Percentiles rank a stretch among this genome's conserved stretches.
Evolutionary conservation across 2,797 vertebrate species (phyloP).

Genomic region (Sarcoramphus papa): DNA sequence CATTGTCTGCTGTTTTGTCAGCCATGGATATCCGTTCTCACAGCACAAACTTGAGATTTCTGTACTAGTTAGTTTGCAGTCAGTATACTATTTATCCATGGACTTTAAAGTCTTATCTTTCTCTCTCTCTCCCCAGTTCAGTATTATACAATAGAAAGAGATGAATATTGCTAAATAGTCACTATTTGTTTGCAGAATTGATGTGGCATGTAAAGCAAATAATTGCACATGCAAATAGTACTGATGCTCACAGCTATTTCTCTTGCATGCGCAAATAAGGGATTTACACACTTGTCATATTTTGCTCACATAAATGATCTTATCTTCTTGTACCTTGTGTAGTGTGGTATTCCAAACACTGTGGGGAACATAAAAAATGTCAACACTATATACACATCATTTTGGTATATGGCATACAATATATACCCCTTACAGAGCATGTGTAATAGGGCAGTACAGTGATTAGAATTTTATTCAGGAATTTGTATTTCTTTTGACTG

Average conservation of each 20-base stretch:
- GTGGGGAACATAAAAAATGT: neutral
- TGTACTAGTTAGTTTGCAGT: neutral
- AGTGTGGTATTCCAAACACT: neutral
- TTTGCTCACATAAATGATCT: slow-evolving; percentile 43
- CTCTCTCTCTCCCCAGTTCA: neutral
- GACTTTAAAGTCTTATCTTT: neutral
- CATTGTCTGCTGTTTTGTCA: neutral
- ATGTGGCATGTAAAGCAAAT: slow-evolving; percentile 45
- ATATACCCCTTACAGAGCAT: neutral
- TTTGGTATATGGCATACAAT: neutral
- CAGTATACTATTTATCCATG: neutral
- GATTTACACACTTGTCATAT: slow-evolving; percentile 26
- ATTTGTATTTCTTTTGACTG: neutral
- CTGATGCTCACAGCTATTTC: neutral
- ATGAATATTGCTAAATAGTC: slow-evolving; percentile 25
- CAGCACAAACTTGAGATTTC: neutral
- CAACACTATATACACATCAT: neutral
- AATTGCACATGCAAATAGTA: slow-evolving; percentile 9
- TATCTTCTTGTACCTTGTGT: slow-evolving; percentile 11
- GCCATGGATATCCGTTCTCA: neutral
- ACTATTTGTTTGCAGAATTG: slow-evolving; percentile 41
- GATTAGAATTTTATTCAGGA: neutral
- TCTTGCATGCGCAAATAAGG: neutral
- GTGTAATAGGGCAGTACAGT: neutral
- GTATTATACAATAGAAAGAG: slow-evolving; percentile 14